Conservation (phyloP, 2,888 invertebrate genomes). For the Harpalus rufipes region DNA sequence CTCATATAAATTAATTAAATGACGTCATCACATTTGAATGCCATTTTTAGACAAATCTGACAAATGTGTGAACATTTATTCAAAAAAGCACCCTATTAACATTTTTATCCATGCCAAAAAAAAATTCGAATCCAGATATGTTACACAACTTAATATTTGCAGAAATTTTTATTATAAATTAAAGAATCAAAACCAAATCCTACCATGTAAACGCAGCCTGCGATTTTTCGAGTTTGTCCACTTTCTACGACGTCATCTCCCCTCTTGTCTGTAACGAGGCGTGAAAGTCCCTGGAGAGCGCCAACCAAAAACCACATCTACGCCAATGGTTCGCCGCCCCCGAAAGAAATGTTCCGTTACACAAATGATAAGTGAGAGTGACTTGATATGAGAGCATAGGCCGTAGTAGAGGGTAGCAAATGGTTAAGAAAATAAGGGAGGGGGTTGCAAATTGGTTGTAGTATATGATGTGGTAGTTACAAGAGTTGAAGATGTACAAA, state of each 20-base stretch:
- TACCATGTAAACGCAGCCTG: not conserved
- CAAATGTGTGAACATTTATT: no score
- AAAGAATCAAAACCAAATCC: not conserved
- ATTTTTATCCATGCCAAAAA: no score
- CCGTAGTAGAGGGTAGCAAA: not conserved
- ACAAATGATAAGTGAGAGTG: not conserved
- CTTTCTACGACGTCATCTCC: not conserved
- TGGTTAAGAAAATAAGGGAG: not conserved
- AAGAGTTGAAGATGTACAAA: not conserved
- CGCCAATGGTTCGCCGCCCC: not conserved
- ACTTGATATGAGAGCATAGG: not conserved
- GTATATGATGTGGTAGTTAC: not conserved
- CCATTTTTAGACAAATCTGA: no score
- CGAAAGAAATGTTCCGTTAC: slow-evolving; percentile 1
- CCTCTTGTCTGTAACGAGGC: slow-evolving; percentile 9
- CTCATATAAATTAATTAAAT: no score
- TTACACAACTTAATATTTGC: no score
- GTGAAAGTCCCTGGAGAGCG: slow-evolving; percentile 1
- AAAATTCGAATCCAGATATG: no score
- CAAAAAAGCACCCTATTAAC: no score
- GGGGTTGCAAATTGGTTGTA: not conserved
- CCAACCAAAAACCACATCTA: not conserved
- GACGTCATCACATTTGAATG: no score
- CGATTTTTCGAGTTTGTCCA: not conserved
- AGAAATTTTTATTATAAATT: no score